Conservation (phyloP, 2,113 vertebrate species). For the Neotragus moschatus region DNA sequence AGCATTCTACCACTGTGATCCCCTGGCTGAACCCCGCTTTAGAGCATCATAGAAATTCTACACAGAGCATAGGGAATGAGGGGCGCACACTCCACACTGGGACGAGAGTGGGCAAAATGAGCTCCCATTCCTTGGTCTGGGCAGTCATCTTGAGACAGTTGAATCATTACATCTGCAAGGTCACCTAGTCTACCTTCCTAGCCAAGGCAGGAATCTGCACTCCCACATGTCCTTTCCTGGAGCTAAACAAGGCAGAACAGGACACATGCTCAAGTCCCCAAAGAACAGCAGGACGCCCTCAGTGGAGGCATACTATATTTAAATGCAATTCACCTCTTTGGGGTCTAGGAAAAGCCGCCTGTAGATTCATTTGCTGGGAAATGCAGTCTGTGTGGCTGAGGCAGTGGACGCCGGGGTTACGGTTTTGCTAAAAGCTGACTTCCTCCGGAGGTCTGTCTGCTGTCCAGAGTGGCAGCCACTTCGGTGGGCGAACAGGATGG, state of each 20-base stretch:
- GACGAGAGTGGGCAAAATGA: background rate
- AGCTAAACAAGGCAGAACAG: background rate
- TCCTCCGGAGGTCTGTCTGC: conserved; percentile 85
- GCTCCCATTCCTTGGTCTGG: background rate
- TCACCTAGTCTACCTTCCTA: background rate
- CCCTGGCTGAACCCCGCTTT: background rate
- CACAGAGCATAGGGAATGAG: background rate
- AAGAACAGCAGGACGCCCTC: conserved; percentile 29
- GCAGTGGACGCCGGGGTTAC: conserved; percentile 70
- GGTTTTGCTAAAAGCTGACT: conserved; percentile 79
- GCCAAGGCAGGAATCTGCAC: background rate
- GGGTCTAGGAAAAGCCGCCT: conserved; percentile 79
- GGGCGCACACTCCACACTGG: background rate
- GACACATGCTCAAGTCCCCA: background rate
- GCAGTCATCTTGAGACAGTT: background rate
- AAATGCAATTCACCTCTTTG: conserved; percentile 72
- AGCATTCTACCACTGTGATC: background rate
- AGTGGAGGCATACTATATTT: conserved; percentile 60
- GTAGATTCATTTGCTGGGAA: conserved; percentile 82
- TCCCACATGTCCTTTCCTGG: background rate
- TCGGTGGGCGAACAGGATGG: conserved; percentile 83
- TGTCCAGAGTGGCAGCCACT: conserved; percentile 80
- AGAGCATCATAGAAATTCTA: background rate
- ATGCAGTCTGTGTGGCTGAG: conserved; percentile 63
- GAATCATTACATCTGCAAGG: background rate